These are phyloP conservation scores for Trachymyrmex septentrionalis DNA, from an alignment of 1,140 invertebrate genomes.

Conservation along the genomic window DNA sequence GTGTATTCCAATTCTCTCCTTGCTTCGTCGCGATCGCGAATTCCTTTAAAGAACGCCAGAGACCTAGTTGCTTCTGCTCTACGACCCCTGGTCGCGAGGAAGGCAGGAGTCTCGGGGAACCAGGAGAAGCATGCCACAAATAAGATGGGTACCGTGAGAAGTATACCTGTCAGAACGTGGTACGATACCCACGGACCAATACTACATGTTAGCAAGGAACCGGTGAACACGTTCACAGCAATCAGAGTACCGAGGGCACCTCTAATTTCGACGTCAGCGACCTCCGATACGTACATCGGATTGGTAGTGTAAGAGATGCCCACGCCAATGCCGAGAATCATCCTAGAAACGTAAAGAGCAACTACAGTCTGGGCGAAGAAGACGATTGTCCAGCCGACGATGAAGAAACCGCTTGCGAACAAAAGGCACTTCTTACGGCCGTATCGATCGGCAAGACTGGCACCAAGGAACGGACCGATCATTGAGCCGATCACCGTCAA, in stretches of 20 bases:
- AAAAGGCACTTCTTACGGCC: conserved; percentile 91
- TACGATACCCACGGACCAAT: conserved; percentile 90
- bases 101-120: conserved; percentile 94
- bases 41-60: conserved; percentile 89
- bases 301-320: conserved; percentile 91
- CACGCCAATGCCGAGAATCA: conserved; percentile 90
- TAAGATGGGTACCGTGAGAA: conserved; percentile 87
- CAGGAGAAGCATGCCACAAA: conserved; percentile 89
- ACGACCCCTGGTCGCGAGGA: conserved; percentile 87
- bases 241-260: conserved; percentile 91
- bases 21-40: conserved; percentile 85
- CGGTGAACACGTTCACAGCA: conserved; percentile 89
- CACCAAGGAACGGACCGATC: conserved; percentile 85
- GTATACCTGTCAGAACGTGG: conserved; percentile 86
- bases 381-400: conserved; percentile 90
- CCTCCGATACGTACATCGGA: conserved; percentile 91
- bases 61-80: conserved; percentile 88
- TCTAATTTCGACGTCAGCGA: conserved; percentile 89
- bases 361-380: conserved; percentile 86
- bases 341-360: conserved; percentile 87
- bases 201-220: conserved; percentile 91
- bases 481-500: conserved; percentile 85
- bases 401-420: conserved; percentile 89
- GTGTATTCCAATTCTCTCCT: conserved; percentile 89
- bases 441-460: conserved; percentile 86